Percentiles rank a stretch among this genome's conserved stretches.
Evolutionary conservation across 2,797 vertebrate species (phyloP).

Genomic region (Odontamblyopus rebecca): DNA sequence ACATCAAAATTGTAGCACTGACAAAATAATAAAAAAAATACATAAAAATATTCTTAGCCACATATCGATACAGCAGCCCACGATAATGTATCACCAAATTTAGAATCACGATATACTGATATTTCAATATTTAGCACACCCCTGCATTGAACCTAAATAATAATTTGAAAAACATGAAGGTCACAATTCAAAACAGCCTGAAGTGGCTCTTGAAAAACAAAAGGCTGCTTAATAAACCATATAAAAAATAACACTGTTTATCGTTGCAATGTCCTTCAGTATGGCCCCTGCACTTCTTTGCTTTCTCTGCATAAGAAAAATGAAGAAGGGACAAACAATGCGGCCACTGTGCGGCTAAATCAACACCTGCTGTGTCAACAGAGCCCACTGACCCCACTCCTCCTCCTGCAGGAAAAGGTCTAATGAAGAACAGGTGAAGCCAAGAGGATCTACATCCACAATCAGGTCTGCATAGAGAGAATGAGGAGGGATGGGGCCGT

Average conservation of each 20-base stretch:
- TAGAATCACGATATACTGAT: too few species aligned
- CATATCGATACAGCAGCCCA: too few species aligned
- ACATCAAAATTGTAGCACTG: too few species aligned
- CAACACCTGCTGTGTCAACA: constrained; percentile 76
- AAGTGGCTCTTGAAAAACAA: constrained; percentile 32
- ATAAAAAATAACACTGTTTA: constrained; percentile 36
- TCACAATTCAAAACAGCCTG: constrained; percentile 9
- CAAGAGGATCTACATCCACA: constrained; percentile 14
- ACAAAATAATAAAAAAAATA: too few species aligned
- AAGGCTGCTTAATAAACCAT: constrained; percentile 37
- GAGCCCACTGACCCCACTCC: constrained; percentile 31
- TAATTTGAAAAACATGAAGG: too few species aligned
- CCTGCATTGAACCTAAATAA: too few species aligned
- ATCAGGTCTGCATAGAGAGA: constrained; percentile 47
- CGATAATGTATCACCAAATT: too few species aligned
- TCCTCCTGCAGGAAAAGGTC: constrained; percentile 46
- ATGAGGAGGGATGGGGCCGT: constrained; percentile 48
- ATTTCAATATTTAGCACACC: too few species aligned
- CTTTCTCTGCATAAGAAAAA: constrained; percentile 47
- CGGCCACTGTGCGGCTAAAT: constrained; percentile 62
- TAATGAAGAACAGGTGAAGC: constrained; percentile 61
- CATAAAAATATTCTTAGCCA: too few species aligned
- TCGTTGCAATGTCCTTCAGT: constrained; percentile 58
- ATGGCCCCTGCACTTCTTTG: constrained; percentile 45
- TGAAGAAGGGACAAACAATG: constrained; percentile 68